Percentiles rank a stretch among this genome's conserved stretches.
Conservation (phyloP, 2,888 invertebrate genomes). For the Rutpela maculata region DNA sequence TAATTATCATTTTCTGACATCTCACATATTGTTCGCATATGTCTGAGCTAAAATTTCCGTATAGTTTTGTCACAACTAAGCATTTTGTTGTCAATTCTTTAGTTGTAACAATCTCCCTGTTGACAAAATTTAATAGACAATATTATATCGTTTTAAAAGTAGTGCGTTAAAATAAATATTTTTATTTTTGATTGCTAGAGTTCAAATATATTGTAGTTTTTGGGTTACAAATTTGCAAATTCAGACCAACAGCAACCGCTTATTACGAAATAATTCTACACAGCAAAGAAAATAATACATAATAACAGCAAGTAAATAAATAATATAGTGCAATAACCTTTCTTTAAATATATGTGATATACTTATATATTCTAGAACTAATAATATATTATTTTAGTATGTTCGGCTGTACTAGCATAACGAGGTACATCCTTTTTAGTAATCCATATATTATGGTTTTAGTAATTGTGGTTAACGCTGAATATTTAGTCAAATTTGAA, state of each 20-base stretch:
- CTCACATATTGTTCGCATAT: background rate
- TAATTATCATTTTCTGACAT: background rate
- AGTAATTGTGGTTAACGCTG: background rate
- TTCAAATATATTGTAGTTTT: background rate
- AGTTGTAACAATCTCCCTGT: too few species aligned
- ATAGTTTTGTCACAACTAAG: background rate
- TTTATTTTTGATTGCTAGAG: background rate
- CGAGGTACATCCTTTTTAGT: constrained; percentile 6
- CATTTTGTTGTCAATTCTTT: background rate
- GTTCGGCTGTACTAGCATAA: background rate
- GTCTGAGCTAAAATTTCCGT: background rate
- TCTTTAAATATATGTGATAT: constrained; percentile 17
- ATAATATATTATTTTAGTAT: constrained; percentile 17
- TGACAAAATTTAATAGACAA: too few species aligned
- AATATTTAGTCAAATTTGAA: constrained; percentile 1
- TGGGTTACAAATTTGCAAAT: background rate
- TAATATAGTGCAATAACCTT: constrained; percentile 38
- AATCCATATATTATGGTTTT: background rate
- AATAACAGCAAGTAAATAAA: constrained; percentile 33
- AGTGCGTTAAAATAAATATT: background rate
- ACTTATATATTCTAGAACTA: constrained; percentile 15
- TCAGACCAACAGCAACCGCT: background rate
- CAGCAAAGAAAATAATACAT: constrained; percentile 16
- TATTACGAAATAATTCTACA: background rate
- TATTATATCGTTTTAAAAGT: too few species aligned